A percentile compares a stretch with the other conserved stretches of the same genome.
Conservation (phyloP, 1,140 invertebrate species). For the Lithobius niger region DNA sequence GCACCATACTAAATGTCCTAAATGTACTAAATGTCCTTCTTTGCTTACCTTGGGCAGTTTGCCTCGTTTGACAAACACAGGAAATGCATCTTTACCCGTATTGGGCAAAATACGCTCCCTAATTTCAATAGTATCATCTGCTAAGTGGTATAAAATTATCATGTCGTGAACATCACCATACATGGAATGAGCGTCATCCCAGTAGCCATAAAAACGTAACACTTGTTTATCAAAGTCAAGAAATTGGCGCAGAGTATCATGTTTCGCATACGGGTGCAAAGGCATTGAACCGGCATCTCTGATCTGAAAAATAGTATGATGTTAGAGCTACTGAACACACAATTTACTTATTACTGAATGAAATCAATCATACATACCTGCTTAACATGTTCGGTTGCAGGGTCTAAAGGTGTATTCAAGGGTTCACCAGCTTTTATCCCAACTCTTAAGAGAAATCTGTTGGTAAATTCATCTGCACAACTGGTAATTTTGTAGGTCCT, state of each 20-base stretch:
- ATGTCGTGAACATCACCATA: constrained; percentile 58
- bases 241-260: constrained; percentile 51
- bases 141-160: constrained; percentile 65
- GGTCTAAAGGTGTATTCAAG: constrained; percentile 42
- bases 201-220: constrained; percentile 70
- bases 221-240: constrained; percentile 59
- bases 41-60: constrained; percentile 64
- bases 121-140: constrained; percentile 79
- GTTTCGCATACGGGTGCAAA: constrained; percentile 38
- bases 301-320: constrained; percentile 28
- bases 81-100: constrained; percentile 50
- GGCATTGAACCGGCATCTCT: constrained; percentile 32
- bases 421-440: constrained; percentile 67
- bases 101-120: constrained; percentile 54
- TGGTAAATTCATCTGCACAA: constrained; percentile 67
- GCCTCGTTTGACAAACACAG: constrained; percentile 54
- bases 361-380: neutral
- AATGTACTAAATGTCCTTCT: too few relatives aligned
- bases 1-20: too few relatives aligned
- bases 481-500: constrained; percentile 63
- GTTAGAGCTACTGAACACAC: constrained; percentile 4
- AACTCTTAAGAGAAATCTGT: constrained; percentile 63
- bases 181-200: constrained; percentile 66
- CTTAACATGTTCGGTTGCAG: constrained; percentile 32
- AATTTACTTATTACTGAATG: neutral